phyloP scores from a whole-genome alignment of 2,888 invertebrate genomes.

The Lordiphosa fenestrarum region DNA sequence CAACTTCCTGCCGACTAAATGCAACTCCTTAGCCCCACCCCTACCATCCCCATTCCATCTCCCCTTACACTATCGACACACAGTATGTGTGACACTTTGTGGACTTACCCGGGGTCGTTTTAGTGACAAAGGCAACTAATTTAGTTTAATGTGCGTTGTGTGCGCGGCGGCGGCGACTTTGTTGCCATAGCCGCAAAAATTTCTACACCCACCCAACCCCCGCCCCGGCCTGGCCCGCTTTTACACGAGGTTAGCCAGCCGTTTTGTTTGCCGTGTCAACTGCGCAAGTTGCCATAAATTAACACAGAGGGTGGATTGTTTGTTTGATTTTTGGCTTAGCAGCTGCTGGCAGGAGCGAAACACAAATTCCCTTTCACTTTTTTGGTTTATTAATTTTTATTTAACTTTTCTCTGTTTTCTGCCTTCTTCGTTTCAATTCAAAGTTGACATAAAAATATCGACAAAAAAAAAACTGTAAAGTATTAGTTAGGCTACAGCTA shows the following conservation, averaged over 20 bases:
- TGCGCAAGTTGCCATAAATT: constrained; percentile 45
- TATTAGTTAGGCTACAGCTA: constrained; percentile 37
- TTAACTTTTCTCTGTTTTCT: constrained; percentile 25
- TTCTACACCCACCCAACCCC: constrained; percentile 59
- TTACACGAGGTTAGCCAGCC: constrained; percentile 71
- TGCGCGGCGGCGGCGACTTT: constrained; percentile 35
- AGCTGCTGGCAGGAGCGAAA: constrained; percentile 35
- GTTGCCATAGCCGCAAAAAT: constrained; percentile 59
- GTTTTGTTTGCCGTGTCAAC: constrained; percentile 65
- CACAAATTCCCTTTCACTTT: not conserved
- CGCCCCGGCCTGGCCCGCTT: constrained; percentile 70
- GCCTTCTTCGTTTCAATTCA: constrained; percentile 19
- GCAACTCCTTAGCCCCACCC: constrained; percentile 42
- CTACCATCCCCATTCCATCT: not conserved
- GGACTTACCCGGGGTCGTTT: constrained; percentile 53
- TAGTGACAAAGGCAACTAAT: constrained; percentile 71
- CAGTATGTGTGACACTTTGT: constrained; percentile 32
- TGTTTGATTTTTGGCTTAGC: constrained; percentile 72
- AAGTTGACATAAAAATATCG: constrained; percentile 44
- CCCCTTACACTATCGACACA: not conserved
- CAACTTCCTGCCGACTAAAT: constrained; percentile 68
- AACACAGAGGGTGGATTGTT: constrained; percentile 46
- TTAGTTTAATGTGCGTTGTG: constrained; percentile 69
- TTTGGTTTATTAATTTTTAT: constrained; percentile 30
- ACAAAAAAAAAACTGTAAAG: constrained; percentile 35